Conservation (phyloP, 1,140 invertebrate genomes). For the Coenobita brevimanus region DNA sequence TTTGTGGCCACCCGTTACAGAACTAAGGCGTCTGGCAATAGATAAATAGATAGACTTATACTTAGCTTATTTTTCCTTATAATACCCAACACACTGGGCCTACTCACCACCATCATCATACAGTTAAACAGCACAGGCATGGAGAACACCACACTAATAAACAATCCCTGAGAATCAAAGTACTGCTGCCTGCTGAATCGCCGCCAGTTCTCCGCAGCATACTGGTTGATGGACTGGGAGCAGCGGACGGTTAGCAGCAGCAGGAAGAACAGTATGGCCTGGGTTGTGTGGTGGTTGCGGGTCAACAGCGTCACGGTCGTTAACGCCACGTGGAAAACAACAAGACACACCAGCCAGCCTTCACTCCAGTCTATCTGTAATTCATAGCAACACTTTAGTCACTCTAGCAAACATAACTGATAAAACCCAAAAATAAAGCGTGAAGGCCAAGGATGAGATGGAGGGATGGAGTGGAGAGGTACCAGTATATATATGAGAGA, state of each 20-base stretch:
- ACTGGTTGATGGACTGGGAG: constrained; percentile 90
- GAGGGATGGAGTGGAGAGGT: not conserved
- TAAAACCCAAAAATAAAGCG: not conserved
- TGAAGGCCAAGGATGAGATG: not conserved
- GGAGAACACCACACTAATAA: constrained; percentile 93
- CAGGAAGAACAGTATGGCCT: constrained; percentile 86
- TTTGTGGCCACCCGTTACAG: too few relatives aligned
- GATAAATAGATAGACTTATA: not conserved
- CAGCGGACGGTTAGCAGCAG: constrained; percentile 88
- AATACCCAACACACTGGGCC: too few relatives aligned
- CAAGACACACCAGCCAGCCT: constrained; percentile 85
- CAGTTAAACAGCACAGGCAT: constrained; percentile 92
- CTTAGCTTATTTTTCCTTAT: not conserved
- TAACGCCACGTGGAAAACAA: constrained; percentile 84
- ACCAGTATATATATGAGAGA: too few relatives aligned
- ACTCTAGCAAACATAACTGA: not conserved
- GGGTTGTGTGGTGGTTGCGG: constrained; percentile 88
- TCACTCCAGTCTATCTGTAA: constrained; percentile 91
- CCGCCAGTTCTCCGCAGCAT: constrained; percentile 88
- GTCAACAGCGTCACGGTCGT: constrained; percentile 86
- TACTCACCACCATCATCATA: constrained; percentile 94
- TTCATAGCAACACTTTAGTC: constrained; percentile 71
- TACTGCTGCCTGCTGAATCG: constrained; percentile 91
- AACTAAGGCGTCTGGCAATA: not conserved
- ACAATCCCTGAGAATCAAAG: constrained; percentile 93